These are phyloP conservation scores for Antheraea yamamai DNA, from an alignment of 2,888 invertebrate genomes.

Conservation along the genomic window DNA sequence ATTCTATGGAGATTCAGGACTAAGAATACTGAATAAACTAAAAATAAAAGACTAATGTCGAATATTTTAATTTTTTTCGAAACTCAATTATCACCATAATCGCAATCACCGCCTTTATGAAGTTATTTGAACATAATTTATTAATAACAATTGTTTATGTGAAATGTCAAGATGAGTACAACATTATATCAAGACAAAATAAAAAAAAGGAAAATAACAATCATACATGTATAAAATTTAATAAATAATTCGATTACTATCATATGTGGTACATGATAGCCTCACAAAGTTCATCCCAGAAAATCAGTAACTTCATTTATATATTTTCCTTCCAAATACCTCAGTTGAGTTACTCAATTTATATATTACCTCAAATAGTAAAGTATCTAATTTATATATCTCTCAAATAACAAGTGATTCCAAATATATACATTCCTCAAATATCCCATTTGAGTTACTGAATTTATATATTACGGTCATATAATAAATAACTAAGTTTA, in stretches of 20 bases:
- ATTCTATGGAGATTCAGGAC: background rate
- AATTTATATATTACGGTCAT: background rate
- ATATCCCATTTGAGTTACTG: background rate
- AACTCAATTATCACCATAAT: no score
- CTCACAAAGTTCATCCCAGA: background rate
- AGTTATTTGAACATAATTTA: no score
- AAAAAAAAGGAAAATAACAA: background rate
- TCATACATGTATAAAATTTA: background rate
- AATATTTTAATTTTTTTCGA: background rate
- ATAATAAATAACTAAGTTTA: background rate
- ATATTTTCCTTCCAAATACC: background rate
- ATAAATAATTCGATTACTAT: background rate
- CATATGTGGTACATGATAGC: background rate
- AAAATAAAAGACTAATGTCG: background rate
- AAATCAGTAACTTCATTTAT: background rate
- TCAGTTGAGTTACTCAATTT: slow-evolving; percentile 2
- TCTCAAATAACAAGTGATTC: background rate
- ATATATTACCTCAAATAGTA: background rate
- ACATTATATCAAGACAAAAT: background rate
- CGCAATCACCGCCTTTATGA: no score
- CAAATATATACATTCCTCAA: background rate
- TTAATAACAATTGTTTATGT: background rate
- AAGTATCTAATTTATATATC: no score
- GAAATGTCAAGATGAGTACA: background rate
- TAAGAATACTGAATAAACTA: background rate